Evolutionary conservation across 2,888 invertebrate genomes (phyloP).

Genomic region (Cryptus viduatorius): DNA sequence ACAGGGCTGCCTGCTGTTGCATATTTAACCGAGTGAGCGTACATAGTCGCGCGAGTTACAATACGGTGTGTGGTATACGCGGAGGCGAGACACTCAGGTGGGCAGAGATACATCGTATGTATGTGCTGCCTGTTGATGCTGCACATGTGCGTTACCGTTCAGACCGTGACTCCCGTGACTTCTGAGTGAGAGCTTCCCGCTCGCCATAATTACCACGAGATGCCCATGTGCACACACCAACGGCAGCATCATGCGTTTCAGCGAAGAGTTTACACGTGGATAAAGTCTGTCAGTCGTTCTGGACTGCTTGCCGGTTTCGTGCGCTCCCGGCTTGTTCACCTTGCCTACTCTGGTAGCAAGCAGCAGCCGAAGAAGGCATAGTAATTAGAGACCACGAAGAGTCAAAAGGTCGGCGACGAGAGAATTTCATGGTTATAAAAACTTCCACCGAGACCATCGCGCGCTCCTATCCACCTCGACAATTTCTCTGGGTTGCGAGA

Average conservation of each 20-base stretch:
- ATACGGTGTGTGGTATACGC: conserved; percentile 35
- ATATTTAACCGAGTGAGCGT: conserved; percentile 72
- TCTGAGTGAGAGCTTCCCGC: conserved; percentile 67
- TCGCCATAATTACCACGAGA: conserved; percentile 63
- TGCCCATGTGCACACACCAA: conserved; percentile 47
- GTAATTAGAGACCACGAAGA: conserved; percentile 59
- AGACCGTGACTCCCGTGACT: conserved; percentile 63
- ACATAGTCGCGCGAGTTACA: conserved; percentile 29
- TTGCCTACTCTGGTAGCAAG: conserved; percentile 49
- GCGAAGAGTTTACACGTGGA: conserved; percentile 16
- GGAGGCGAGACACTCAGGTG: conserved; percentile 67
- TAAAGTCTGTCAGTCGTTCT: conserved; percentile 48
- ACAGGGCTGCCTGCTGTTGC: conserved; percentile 72
- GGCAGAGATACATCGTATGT: conserved; percentile 64
- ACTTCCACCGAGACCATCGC: neutral
- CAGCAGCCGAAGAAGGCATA: conserved; percentile 53
- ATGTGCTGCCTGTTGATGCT: conserved; percentile 37
- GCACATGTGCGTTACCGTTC: conserved; percentile 65
- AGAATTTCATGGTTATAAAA: conserved; percentile 37
- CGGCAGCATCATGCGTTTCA: conserved; percentile 26
- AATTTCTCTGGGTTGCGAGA: conserved; percentile 14
- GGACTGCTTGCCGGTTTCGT: conserved; percentile 48
- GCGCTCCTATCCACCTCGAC: conserved; percentile 2
- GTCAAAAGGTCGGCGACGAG: conserved; percentile 54
- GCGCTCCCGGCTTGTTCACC: conserved; percentile 54